Evolutionary conservation across 2,888 invertebrate genomes (phyloP).

Genomic region (Embidobia sp.): DNA sequence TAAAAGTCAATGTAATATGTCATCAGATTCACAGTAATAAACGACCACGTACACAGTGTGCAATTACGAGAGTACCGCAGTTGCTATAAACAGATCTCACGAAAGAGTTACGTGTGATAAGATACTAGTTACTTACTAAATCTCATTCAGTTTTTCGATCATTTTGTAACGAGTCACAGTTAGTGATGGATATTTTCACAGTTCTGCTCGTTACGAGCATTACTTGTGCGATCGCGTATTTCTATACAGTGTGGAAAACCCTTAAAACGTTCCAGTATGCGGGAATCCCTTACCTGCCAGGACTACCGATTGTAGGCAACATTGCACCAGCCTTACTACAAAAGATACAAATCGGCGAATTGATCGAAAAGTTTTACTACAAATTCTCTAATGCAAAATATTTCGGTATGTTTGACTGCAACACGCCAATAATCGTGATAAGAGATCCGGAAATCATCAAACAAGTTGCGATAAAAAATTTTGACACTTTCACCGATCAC

Average conservation of each 20-base stretch:
- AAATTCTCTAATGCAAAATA: slow-evolving; percentile 68
- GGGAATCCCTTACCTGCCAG: slow-evolving; percentile 49
- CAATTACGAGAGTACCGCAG: too few species aligned
- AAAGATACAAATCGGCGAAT: slow-evolving; percentile 42
- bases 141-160: too few species aligned
- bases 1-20: too few species aligned
- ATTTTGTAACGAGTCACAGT: too few species aligned
- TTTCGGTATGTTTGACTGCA: slow-evolving; percentile 68
- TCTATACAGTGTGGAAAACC: slow-evolving; percentile 18
- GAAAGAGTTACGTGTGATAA: too few species aligned
- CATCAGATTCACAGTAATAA: too few species aligned
- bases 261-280: slow-evolving; percentile 27
- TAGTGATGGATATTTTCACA: slow-evolving; percentile 18
- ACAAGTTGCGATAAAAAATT: slow-evolving; percentile 8
- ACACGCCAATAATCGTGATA: slow-evolving; percentile 64
- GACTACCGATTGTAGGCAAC: slow-evolving; percentile 51
- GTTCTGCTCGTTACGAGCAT: background rate
- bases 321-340: slow-evolving; percentile 57
- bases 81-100: too few species aligned
- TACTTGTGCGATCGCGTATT: background rate
- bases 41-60: too few species aligned
- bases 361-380: slow-evolving; percentile 60
- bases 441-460: slow-evolving; percentile 70
- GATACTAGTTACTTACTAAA: too few species aligned
- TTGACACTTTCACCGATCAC: slow-evolving; percentile 4